Percentiles rank a stretch among this genome's conserved stretches.
Conservation (phyloP, 2,888 invertebrate genomes). For the Unio delphinus region DNA sequence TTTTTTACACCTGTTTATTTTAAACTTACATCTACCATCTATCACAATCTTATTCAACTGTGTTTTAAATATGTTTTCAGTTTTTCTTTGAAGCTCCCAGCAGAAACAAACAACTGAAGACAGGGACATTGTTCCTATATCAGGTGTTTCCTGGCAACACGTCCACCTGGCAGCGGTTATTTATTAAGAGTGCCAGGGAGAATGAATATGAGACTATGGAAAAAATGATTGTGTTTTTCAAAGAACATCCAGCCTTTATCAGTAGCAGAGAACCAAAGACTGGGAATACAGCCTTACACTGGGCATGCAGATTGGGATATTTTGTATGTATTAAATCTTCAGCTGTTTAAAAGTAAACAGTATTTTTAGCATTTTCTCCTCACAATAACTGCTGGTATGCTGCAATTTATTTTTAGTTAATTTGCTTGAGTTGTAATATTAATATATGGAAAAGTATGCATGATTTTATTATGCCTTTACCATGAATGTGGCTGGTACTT, state of each 20-base stretch:
- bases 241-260: slow-evolving; percentile 62
- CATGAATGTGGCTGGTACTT: too few relatives aligned
- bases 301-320: slow-evolving; percentile 65
- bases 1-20: not conserved
- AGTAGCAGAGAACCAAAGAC: slow-evolving; percentile 66
- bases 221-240: slow-evolving; percentile 67
- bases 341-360: not conserved
- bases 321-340: slow-evolving; percentile 52
- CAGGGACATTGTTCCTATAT: slow-evolving; percentile 65
- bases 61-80: slow-evolving; percentile 37
- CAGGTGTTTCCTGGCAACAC: slow-evolving; percentile 69
- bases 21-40: not conserved
- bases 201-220: slow-evolving; percentile 65
- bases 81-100: slow-evolving; percentile 66
- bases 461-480: too few relatives aligned
- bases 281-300: slow-evolving; percentile 66
- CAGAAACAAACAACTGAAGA: slow-evolving; percentile 63
- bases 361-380: not conserved
- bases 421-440: too few relatives aligned
- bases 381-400: too few relatives aligned
- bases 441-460: too few relatives aligned
- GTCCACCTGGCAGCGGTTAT: slow-evolving; percentile 62
- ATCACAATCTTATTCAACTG: not conserved
- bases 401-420: too few relatives aligned
- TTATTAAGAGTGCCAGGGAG: slow-evolving; percentile 63